Conservation (phyloP, 2,797 vertebrate genomes). For the Echeneis naucrates region DNA sequence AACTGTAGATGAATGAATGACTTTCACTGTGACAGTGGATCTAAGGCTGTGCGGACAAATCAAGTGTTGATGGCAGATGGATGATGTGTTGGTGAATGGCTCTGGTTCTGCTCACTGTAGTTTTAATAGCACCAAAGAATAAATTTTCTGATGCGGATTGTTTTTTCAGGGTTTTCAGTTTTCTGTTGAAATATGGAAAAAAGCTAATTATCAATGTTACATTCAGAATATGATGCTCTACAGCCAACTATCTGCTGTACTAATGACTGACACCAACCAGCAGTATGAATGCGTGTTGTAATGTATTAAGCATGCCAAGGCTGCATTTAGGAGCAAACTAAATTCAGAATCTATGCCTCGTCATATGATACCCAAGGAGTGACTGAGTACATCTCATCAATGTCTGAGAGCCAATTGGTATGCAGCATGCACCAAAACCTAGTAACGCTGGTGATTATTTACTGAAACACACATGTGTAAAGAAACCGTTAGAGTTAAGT, state of each 20-base stretch:
- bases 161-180: conserved; percentile 3
- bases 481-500: too few species aligned
- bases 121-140: conserved; percentile 19
- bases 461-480: too few species aligned
- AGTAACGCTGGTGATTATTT: too few species aligned
- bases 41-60: neutral
- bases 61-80: conserved; percentile 6
- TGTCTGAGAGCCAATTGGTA: too few species aligned
- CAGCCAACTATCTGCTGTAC: conserved; percentile 35
- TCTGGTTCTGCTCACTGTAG: conserved; percentile 39
- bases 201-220: conserved; percentile 40
- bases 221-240: conserved; percentile 27
- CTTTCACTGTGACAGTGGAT: neutral
- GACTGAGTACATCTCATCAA: too few species aligned
- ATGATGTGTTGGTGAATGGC: conserved; percentile 4
- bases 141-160: conserved; percentile 14
- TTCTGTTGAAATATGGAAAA: conserved; percentile 12
- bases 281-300: too few species aligned
- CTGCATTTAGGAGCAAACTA: too few species aligned
- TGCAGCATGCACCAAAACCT: too few species aligned
- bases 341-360: too few species aligned
- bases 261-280: conserved; percentile 6
- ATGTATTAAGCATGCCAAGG: too few species aligned
- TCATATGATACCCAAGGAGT: too few species aligned
- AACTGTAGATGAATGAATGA: too few species aligned